Conservation (phyloP, 2,797 vertebrate genomes). For the Microctenopoma steveboyesi region DNA sequence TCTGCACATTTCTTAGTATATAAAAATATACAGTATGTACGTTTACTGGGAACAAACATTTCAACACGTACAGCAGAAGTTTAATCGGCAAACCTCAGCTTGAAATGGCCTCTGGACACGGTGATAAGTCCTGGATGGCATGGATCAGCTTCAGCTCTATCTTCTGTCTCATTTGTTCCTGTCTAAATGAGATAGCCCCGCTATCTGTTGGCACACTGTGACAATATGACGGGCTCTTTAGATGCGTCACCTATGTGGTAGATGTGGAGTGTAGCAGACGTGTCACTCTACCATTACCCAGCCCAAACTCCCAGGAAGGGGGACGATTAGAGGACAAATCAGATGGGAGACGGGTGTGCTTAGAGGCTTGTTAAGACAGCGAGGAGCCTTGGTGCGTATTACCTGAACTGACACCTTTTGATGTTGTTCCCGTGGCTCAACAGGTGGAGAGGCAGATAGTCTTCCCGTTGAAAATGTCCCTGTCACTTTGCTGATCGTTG, state of each 20-base stretch:
- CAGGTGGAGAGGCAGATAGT: slow-evolving; percentile 46
- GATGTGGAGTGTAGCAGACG: slow-evolving; percentile 7
- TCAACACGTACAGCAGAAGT: slow-evolving; percentile 1
- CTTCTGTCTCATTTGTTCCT: slow-evolving; percentile 69
- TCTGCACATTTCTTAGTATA: slow-evolving; percentile 11
- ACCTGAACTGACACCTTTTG: slow-evolving; percentile 19
- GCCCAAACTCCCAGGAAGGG: slow-evolving; percentile 24
- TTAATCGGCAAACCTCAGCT: slow-evolving; percentile 34
- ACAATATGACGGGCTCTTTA: slow-evolving; percentile 46
- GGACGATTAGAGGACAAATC: slow-evolving; percentile 60
- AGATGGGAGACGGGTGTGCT: slow-evolving; percentile 1
- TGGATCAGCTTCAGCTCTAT: slow-evolving; percentile 49
- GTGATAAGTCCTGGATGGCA: slow-evolving; percentile 56
- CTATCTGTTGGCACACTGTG: slow-evolving; percentile 62
- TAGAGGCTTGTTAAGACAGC: slow-evolving; percentile 15
- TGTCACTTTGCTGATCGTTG: slow-evolving; percentile 18
- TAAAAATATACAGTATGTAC: background rate
- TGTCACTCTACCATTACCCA: slow-evolving; percentile 51
- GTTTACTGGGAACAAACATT: slow-evolving; percentile 23
- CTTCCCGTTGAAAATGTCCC: slow-evolving; percentile 28
- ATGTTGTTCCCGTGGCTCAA: slow-evolving; percentile 13
- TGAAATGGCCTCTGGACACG: slow-evolving; percentile 44
- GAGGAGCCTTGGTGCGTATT: slow-evolving; percentile 13
- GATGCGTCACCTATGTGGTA: slow-evolving; percentile 46
- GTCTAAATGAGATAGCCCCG: slow-evolving; percentile 65